phyloP scores from a whole-genome alignment of 2,113 vertebrate species.

The Cryptomyrus ogoouensis region DNA sequence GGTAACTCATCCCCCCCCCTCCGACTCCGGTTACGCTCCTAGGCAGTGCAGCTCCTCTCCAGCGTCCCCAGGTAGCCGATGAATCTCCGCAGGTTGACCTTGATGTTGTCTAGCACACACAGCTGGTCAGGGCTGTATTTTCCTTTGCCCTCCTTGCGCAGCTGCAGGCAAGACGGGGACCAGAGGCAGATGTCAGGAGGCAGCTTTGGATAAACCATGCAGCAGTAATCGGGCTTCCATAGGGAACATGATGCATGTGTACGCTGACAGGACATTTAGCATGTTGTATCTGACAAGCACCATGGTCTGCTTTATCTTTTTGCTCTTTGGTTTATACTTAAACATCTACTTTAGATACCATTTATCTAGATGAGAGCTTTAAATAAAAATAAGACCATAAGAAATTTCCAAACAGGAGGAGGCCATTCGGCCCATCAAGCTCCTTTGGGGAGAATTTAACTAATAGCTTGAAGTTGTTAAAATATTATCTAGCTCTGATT shows the following conservation, averaged over 20 bases:
- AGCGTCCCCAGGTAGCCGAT: slow-evolving; percentile 81
- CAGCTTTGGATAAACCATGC: not conserved
- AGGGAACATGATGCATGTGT: not conserved
- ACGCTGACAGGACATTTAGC: not conserved
- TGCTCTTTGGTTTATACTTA: not conserved
- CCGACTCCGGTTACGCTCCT: not conserved
- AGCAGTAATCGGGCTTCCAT: not conserved
- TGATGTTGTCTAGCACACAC: slow-evolving; percentile 90
- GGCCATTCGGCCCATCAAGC: too few relatives aligned
- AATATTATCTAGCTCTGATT: too few relatives aligned
- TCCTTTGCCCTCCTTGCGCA: slow-evolving; percentile 82
- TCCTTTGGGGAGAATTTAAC: too few relatives aligned
- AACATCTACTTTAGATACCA: not conserved
- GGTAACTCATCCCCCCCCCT: not conserved
- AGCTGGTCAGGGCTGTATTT: slow-evolving; percentile 79
- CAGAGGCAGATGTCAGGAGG: not conserved
- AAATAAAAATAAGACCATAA: not conserved
- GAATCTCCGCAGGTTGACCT: slow-evolving; percentile 88
- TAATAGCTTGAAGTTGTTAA: too few relatives aligned
- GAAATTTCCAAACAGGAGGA: too few relatives aligned
- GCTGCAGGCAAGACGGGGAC: slow-evolving; percentile 52
- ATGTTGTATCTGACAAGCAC: not conserved
- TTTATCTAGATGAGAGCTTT: not conserved
- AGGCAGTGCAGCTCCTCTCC: slow-evolving; percentile 53
- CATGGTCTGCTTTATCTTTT: not conserved